Evolutionary conservation across 1,140 invertebrate genomes (phyloP).

Genomic region (Lordiphosa clarofinis): DNA sequence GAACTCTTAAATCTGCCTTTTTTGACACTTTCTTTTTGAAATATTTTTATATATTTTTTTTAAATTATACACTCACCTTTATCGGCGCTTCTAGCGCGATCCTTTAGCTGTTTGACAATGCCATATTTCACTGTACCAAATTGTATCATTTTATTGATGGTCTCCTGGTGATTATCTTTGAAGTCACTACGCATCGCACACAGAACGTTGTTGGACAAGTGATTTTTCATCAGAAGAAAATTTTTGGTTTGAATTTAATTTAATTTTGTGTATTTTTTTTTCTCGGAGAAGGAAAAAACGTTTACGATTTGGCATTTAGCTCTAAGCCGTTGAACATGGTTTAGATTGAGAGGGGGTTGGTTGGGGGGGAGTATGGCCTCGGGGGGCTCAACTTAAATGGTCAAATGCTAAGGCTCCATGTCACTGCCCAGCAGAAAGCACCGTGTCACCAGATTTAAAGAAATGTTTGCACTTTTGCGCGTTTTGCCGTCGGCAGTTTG

Average conservation of each 20-base stretch:
- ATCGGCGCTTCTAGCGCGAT: conserved; percentile 75
- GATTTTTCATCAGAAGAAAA: conserved; percentile 75
- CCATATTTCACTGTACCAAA: conserved; percentile 83
- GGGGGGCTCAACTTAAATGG: conserved; percentile 4
- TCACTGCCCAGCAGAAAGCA: neutral
- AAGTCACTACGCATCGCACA: conserved; percentile 80
- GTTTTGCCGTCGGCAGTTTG: conserved; percentile 32
- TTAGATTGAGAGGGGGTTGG: neutral
- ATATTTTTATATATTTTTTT: too few species aligned
- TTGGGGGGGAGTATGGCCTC: neutral
- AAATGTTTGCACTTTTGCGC: conserved; percentile 9
- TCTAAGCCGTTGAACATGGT: neutral
- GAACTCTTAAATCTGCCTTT: too few species aligned
- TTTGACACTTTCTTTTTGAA: too few species aligned
- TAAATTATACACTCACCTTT: conserved; percentile 66
- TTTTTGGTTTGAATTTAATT: conserved; percentile 8
- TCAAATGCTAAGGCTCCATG: conserved; percentile 30
- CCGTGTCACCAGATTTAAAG: too few species aligned
- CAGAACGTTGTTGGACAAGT: conserved; percentile 66
- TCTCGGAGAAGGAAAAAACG: conserved; percentile 1
- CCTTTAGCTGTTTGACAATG: conserved; percentile 81
- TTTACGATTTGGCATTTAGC: conserved; percentile 21
- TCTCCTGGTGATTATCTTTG: conserved; percentile 79
- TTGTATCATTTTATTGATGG: conserved; percentile 82
- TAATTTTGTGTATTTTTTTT: neutral